phyloP scores from a whole-genome alignment of 1,140 invertebrate species.

The Radopholus similis region DNA sequence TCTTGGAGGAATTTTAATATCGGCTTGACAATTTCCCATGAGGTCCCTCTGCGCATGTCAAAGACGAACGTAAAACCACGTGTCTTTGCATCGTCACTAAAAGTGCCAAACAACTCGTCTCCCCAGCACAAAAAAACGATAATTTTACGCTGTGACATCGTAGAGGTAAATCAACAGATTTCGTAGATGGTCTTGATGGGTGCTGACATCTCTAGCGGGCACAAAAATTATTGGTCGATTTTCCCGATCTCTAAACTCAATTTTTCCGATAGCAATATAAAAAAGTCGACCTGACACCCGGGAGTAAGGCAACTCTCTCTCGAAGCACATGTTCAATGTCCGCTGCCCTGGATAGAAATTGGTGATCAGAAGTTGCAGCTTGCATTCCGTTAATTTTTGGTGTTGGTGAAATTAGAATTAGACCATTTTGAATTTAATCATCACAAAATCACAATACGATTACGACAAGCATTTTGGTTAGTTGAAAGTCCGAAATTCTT shows the following conservation, averaged over 20 bases:
- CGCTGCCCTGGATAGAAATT: no score
- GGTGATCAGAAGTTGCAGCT: no score
- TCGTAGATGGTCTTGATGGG: slow-evolving; percentile 22
- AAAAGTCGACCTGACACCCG: slow-evolving; percentile 5
- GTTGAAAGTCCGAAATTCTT: no score
- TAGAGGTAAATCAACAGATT: slow-evolving; percentile 29
- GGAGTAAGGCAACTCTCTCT: slow-evolving; percentile 28
- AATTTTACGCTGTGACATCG: slow-evolving; percentile 21
- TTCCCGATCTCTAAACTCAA: slow-evolving; percentile 1
- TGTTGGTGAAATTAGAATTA: no score
- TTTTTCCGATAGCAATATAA: neutral
- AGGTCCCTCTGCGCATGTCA: slow-evolving; percentile 28
- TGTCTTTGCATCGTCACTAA: slow-evolving; percentile 23
- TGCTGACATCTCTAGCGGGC: slow-evolving; percentile 15
- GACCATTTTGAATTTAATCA: no score
- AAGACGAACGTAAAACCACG: slow-evolving; percentile 26
- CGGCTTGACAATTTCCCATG: slow-evolving; percentile 30
- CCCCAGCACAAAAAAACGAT: neutral
- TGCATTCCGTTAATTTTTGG: no score
- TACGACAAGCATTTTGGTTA: no score
- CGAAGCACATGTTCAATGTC: slow-evolving; percentile 31
- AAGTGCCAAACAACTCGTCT: neutral
- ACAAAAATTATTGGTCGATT: slow-evolving; percentile 27
- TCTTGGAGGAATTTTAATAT: slow-evolving; percentile 63
- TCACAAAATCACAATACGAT: no score